Conservation (phyloP, 30 jellyfish, hydroid and myxozoan genomes). For the Phacellophora camtschatica region DNA sequence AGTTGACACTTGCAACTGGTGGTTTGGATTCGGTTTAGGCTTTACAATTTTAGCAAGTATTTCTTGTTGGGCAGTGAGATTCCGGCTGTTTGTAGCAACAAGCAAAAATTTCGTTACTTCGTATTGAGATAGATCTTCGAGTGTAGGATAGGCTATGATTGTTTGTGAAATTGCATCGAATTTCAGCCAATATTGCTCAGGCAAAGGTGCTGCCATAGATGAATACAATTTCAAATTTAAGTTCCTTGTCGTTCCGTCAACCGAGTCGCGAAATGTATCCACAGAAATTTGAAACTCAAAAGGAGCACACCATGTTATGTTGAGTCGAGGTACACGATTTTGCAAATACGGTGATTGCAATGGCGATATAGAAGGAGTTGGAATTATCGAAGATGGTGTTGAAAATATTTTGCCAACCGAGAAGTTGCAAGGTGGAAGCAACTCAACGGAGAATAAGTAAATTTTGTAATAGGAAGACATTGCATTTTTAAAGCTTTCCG, state of each 20-base stretch:
- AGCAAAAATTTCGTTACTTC: not conserved
- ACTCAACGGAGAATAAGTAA: not conserved
- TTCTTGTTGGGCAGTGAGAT: constrained; percentile 20
- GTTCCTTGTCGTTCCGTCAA: constrained; percentile 68
- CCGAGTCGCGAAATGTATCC: constrained; percentile 37
- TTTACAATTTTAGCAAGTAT: not conserved
- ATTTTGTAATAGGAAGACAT: constrained; percentile 63
- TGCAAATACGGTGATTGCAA: not conserved
- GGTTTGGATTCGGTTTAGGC: constrained; percentile 47
- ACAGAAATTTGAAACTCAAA: constrained; percentile 42
- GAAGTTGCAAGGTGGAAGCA: constrained; percentile 36
- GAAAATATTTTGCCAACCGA: not conserved
- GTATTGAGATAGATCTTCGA: constrained; percentile 16
- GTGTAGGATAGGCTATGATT: constrained; percentile 49
- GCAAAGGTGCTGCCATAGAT: constrained; percentile 5
- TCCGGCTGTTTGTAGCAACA: constrained; percentile 68
- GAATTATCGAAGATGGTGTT: not conserved
- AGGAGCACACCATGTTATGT: constrained; percentile 53
- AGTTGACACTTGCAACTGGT: constrained; percentile 36
- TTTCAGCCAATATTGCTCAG: constrained; percentile 57
- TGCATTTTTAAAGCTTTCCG: constrained; percentile 26
- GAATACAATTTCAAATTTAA: constrained; percentile 25
- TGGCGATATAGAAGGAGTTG: constrained; percentile 25
- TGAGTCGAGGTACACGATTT: constrained; percentile 15
- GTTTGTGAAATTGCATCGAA: constrained; percentile 63